Percentiles rank a stretch among this genome's conserved stretches.
These are phyloP conservation scores for Tetramorium bicarinatum DNA, from an alignment of 2,888 invertebrate genomes.

Conservation along the genomic window DNA sequence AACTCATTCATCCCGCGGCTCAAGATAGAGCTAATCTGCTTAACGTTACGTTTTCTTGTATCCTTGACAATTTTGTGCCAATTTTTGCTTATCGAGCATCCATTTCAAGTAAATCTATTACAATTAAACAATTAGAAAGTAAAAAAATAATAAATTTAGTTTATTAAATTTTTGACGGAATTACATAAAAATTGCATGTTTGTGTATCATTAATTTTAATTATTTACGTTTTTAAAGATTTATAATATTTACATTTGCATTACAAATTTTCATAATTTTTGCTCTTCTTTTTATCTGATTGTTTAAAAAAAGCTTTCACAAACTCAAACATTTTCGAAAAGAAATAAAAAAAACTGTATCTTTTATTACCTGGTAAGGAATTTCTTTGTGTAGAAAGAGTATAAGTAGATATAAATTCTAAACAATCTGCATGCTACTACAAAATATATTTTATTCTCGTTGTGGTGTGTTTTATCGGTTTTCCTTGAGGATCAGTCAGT, in stretches of 20 bases:
- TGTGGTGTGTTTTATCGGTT: too few relatives aligned
- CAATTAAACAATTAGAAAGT: not conserved
- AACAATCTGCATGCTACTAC: too few relatives aligned
- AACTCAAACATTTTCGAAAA: not conserved
- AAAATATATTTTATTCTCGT: too few relatives aligned
- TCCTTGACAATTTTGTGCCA: constrained; percentile 4
- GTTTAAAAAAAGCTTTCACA: not conserved
- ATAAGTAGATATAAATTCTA: too few relatives aligned
- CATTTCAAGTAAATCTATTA: not conserved
- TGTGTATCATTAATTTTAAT: not conserved
- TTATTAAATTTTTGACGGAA: not conserved
- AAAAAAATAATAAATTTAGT: not conserved
- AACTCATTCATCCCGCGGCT: constrained; percentile 76
- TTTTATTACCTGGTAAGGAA: not conserved
- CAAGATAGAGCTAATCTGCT: constrained; percentile 68
- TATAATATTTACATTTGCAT: not conserved
- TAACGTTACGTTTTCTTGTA: constrained; percentile 18
- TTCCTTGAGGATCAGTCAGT: too few relatives aligned
- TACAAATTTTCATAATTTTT: not conserved
- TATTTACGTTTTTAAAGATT: not conserved
- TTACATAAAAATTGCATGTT: not conserved
- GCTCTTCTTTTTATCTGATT: not conserved
- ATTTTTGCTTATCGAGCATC: not conserved
- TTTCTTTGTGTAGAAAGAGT: too few relatives aligned
- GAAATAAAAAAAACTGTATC: not conserved